phyloP scores from a whole-genome alignment of 2,797 vertebrate genomes.

The Crocodylus rhombifer region DNA sequence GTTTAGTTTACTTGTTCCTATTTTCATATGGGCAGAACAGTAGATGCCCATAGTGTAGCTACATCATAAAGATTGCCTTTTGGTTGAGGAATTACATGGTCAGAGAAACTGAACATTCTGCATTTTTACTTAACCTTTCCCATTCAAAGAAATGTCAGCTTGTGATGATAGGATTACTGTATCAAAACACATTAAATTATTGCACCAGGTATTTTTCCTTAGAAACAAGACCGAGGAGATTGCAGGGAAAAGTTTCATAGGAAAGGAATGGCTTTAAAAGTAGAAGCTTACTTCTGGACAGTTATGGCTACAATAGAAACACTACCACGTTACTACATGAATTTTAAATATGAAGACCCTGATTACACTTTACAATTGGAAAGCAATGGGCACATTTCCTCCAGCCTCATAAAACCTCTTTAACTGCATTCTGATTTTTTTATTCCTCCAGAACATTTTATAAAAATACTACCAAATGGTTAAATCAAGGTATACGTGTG shows the following conservation, averaged over 20 bases:
- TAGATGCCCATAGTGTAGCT: neutral
- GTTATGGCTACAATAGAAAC: too few species aligned
- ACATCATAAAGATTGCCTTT: neutral
- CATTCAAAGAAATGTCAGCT: neutral
- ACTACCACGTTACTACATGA: too few species aligned
- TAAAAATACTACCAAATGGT: too few species aligned
- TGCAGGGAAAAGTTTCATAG: neutral
- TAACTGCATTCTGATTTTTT: too few species aligned
- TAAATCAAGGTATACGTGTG: too few species aligned
- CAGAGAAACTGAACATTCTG: neutral
- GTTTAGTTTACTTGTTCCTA: slow-evolving; percentile 27
- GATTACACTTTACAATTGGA: too few species aligned
- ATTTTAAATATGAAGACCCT: neutral
- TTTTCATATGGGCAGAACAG: neutral
- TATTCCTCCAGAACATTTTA: too few species aligned
- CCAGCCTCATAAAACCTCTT: too few species aligned
- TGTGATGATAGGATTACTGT: neutral
- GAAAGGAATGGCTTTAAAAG: neutral
- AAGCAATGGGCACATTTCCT: too few species aligned
- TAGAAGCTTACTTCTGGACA: too few species aligned
- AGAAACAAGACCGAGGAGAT: neutral
- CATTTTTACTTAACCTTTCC: neutral
- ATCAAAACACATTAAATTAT: neutral
- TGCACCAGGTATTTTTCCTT: neutral
- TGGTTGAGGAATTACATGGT: neutral